Percentiles rank a stretch among this genome's conserved stretches.
These are phyloP conservation scores for Eptesicus fuscus DNA, from an alignment of 2,113 vertebrate species.

Conservation along the genomic window DNA sequence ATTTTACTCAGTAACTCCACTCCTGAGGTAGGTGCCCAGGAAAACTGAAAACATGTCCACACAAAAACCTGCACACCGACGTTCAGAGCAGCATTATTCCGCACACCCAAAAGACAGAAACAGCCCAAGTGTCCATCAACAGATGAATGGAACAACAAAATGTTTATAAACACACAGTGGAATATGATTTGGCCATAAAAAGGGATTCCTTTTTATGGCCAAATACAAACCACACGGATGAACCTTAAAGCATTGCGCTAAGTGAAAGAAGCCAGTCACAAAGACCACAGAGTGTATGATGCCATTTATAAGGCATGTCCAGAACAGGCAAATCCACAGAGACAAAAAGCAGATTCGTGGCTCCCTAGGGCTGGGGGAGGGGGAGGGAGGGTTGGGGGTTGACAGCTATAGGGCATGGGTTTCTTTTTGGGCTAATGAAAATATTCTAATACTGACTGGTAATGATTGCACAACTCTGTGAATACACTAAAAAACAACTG, in stretches of 20 bases:
- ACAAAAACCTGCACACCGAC: neutral
- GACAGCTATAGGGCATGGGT: neutral
- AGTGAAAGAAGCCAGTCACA: neutral
- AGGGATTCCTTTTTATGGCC: neutral
- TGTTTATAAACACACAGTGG: neutral
- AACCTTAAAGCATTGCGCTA: neutral
- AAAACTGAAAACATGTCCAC: neutral
- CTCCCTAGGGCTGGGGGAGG: neutral
- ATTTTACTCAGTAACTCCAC: neutral
- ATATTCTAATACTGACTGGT: neutral
- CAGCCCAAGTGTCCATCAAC: neutral
- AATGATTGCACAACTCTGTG: neutral
- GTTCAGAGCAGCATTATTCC: neutral
- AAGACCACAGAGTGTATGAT: neutral
- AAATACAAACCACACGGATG: neutral
- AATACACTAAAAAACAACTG: neutral
- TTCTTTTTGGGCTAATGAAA: neutral
- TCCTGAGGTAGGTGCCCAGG: neutral
- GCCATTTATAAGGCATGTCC: neutral
- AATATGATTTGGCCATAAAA: neutral
- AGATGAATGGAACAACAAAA: neutral
- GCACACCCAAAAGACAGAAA: neutral
- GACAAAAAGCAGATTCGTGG: neutral
- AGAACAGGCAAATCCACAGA: neutral
- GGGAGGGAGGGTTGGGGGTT: neutral